Percentiles rank a stretch among this genome's conserved stretches.
Conservation (phyloP, 2,113 vertebrate genomes). For the Coptodon rendalli region DNA sequence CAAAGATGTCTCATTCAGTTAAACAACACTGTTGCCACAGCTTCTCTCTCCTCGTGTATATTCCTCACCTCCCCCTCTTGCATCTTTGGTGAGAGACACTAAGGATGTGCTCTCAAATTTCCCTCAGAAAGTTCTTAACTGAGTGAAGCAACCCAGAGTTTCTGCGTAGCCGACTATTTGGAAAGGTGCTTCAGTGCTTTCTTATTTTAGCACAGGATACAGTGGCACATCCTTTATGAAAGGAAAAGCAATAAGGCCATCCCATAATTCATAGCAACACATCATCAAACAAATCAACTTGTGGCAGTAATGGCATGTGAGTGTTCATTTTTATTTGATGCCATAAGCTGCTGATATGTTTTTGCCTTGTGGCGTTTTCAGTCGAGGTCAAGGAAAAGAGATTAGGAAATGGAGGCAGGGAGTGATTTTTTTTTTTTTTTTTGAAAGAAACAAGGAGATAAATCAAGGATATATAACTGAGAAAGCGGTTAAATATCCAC, state of each 20-base stretch:
- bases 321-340: background rate
- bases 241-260: background rate
- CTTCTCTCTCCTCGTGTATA: background rate
- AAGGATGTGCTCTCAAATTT: background rate
- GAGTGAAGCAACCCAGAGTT: background rate
- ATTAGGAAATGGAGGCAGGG: background rate
- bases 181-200: background rate
- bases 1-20: background rate
- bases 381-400: background rate
- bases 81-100: background rate
- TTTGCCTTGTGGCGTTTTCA: background rate
- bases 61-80: background rate
- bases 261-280: background rate
- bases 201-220: background rate
- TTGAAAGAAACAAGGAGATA: background rate
- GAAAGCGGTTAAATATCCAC: background rate
- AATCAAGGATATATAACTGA: background rate
- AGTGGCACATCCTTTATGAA: background rate
- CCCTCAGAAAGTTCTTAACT: background rate
- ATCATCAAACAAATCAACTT: background rate
- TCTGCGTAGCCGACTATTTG: background rate
- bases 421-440: background rate
- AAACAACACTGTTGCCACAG: background rate
- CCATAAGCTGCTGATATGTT: background rate
- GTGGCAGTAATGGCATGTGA: background rate